These are phyloP conservation scores for Crenichthys baileyi DNA, from an alignment of 2,797 vertebrate genomes.

Conservation along the genomic window DNA sequence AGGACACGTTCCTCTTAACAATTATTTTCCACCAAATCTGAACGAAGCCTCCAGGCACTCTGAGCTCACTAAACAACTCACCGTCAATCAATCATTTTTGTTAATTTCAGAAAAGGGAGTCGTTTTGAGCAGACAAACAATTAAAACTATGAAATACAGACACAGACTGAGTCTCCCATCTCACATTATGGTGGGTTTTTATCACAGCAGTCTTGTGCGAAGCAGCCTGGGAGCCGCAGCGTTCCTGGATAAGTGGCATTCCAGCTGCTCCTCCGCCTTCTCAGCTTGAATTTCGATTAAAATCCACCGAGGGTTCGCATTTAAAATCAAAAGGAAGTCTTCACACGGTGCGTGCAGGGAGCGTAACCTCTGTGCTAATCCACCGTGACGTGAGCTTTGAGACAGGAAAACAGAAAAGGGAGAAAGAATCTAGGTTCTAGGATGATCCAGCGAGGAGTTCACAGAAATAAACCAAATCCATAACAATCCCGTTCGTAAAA, in stretches of 20 bases:
- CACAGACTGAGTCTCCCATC: conserved; percentile 22
- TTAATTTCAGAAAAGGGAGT: conserved; percentile 30
- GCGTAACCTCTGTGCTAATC: conserved; percentile 59
- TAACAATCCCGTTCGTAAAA: background rate
- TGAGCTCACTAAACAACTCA: conserved; percentile 35
- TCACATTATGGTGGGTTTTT: conserved; percentile 32
- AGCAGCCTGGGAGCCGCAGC: conserved; percentile 24
- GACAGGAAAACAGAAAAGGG: conserved; percentile 66
- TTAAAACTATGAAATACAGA: conserved; percentile 44
- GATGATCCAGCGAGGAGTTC: conserved; percentile 51
- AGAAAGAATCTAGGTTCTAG: conserved; percentile 61
- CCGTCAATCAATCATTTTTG: conserved; percentile 21
- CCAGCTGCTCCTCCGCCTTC: conserved; percentile 66
- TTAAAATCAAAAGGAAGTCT: conserved; percentile 67
- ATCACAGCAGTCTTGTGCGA: conserved; percentile 15
- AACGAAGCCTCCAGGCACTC: conserved; percentile 28
- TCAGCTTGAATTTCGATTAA: conserved; percentile 69
- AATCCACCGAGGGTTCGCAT: conserved; percentile 62
- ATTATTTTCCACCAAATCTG: conserved; percentile 18
- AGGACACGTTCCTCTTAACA: conserved; percentile 24
- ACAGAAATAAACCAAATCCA: conserved; percentile 3
- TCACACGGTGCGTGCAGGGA: conserved; percentile 46
- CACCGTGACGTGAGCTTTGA: conserved; percentile 64
- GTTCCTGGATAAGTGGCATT: conserved; percentile 54
- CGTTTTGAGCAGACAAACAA: conserved; percentile 32